Evolutionary conservation across 2,888 invertebrate genomes (phyloP).

Genomic region (Chrysodeixis includens): DNA sequence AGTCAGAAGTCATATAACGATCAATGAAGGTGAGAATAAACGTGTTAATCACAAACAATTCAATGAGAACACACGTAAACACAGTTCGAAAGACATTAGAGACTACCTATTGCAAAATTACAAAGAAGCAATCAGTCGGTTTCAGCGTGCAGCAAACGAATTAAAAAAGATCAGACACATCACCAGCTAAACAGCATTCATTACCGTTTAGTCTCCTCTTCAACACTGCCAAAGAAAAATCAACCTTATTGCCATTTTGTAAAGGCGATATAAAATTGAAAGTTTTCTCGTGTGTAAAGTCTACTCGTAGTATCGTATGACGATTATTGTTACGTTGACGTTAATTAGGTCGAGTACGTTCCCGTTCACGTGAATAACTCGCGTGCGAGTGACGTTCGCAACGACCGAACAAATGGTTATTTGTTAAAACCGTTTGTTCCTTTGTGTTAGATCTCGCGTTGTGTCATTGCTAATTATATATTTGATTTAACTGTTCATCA

Average conservation of each 20-base stretch:
- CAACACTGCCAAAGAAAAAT: not conserved
- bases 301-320: slow-evolving; percentile 11
- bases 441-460: slow-evolving; percentile 3
- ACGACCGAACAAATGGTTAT: slow-evolving; percentile 34
- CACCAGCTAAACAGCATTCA: not conserved
- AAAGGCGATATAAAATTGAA: not conserved
- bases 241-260: not conserved
- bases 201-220: not conserved
- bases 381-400: slow-evolving; percentile 17
- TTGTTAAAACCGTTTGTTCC: slow-evolving; percentile 28
- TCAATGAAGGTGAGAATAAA: no score
- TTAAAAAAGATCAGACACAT: not conserved
- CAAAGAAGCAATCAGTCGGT: not conserved
- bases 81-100: not conserved
- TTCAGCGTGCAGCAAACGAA: not conserved
- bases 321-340: slow-evolving; percentile 40
- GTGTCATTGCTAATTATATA: slow-evolving; percentile 4
- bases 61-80: not conserved
- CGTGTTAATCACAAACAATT: not conserved
- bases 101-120: not conserved
- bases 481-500: slow-evolving; percentile 4
- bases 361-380: slow-evolving; percentile 34
- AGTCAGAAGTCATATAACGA: no score
- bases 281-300: slow-evolving; percentile 21
- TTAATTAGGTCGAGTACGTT: slow-evolving; percentile 56